Conservation (phyloP, 2,888 invertebrate genomes). For the Ophioninae sp. region DNA sequence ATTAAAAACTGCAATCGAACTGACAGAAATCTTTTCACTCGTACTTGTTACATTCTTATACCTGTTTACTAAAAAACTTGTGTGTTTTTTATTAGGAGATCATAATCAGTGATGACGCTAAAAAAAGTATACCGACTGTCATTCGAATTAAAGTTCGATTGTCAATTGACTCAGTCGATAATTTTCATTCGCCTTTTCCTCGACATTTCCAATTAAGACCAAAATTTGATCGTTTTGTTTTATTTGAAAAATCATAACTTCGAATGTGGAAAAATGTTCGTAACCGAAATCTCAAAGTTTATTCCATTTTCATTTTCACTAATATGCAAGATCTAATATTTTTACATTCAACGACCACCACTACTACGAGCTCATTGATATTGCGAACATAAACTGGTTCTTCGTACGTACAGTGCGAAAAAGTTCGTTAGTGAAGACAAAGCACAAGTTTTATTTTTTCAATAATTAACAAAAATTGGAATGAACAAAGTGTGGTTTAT, state of each 20-base stretch:
- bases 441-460: background rate
- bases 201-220: background rate
- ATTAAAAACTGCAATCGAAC: background rate
- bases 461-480: no score
- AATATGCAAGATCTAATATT: background rate
- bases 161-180: background rate
- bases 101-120: background rate
- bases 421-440: background rate
- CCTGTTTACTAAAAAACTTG: background rate
- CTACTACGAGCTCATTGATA: background rate
- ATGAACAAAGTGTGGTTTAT: background rate
- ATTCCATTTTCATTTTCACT: background rate
- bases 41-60: background rate
- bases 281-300: background rate
- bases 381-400: no score
- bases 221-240: background rate
- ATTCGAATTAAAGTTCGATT: background rate
- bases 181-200: background rate
- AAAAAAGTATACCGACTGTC: background rate
- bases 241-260: background rate
- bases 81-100: background rate
- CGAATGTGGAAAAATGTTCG: background rate
- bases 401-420: background rate
- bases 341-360: background rate
- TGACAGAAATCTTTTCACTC: background rate